Base-by-base conservation (phyloP, 2,797 vertebrate genomes). In the Falco rusticolus region DNA sequence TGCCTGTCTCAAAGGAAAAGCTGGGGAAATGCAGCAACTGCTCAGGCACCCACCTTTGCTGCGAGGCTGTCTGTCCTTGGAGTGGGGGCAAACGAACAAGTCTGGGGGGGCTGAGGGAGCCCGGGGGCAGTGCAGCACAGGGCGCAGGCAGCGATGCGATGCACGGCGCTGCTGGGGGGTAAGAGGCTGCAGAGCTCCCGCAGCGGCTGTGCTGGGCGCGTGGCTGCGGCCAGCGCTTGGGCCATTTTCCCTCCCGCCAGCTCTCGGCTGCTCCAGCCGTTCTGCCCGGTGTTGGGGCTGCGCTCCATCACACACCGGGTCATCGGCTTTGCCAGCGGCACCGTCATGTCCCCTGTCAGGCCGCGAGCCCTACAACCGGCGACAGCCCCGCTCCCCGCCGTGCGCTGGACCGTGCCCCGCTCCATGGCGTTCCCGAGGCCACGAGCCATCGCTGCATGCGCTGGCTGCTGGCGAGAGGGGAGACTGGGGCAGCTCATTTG, bases 221-320 rank as follows among this genome's bases (percentile, higher is more conserved):
- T 5, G 10, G 25, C 50, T 2, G 5, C 0, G 9, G 54, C 43
- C 13, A 3, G 4, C 13, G 63, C 47, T 14, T 39, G 43, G 16
- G 68, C 43, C 1, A 0, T 3, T 39, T 8, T 26, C 56, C 63
- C 31, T 21, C 57, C 6, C 9, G 0, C 31, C 70, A 4, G 65
- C 37, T 26, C n/a, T 6, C 0, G 5, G 59, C 48, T 5, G 47
- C 51, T n/a, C 37, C 25, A 6, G 83, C 33, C 0, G 0, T 10
- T 33, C 1, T 63, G 70, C 66, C 43, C 2, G 0, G 2, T 5
- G 59, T 26, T 0, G 0, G 19, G 70, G 61, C 1, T 28, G 25
- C 7, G 28, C 83, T 90, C 64, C 7, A 0, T 3, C 1, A 3
- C 80, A 7, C 76, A 16, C 10, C 28, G 0, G 66, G 25, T 54